These are phyloP conservation scores for Kryptolebias ocellatus DNA, from an alignment of 2,797 vertebrate genomes.

Conservation along the genomic window DNA sequence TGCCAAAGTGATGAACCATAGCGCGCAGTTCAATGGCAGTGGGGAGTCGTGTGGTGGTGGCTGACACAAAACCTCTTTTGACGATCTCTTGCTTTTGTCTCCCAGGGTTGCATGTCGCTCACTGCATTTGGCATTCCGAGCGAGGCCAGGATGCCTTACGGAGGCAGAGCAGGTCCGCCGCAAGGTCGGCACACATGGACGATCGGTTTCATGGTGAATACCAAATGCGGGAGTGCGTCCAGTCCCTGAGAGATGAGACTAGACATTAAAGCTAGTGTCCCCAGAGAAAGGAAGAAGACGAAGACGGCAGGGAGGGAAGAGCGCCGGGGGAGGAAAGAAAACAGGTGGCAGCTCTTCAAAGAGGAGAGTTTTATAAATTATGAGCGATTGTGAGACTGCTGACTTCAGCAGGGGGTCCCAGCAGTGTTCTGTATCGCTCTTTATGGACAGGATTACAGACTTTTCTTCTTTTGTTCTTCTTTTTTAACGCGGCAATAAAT, in stretches of 20 bases:
- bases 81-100: conserved; percentile 39
- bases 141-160: conserved; percentile 45
- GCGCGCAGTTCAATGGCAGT: conserved; percentile 19
- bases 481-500: conserved; percentile 54
- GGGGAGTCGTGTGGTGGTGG: neutral
- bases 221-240: conserved; percentile 57
- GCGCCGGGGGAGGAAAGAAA: conserved; percentile 32
- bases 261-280: conserved; percentile 67
- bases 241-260: conserved; percentile 60
- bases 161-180: conserved; percentile 54
- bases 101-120: conserved; percentile 48
- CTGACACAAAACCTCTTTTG: conserved; percentile 9
- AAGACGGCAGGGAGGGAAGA: conserved; percentile 33
- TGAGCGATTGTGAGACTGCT: conserved; percentile 63
- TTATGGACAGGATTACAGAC: conserved; percentile 47
- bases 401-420: conserved; percentile 55
- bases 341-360: conserved; percentile 73
- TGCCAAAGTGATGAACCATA: conserved; percentile 30
- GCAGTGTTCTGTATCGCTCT: conserved; percentile 59
- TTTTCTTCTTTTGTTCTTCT: conserved; percentile 13
- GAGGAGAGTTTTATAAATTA: conserved; percentile 66
- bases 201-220: conserved; percentile 71
- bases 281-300: conserved; percentile 39
- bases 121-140: conserved; percentile 64
- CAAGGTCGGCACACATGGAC: conserved; percentile 65